Evolutionary conservation across 2,888 invertebrate genomes (phyloP), one percentile per base, ranked within the genome.

Genomic region (Dyspetes luteomarginatus): DNA sequence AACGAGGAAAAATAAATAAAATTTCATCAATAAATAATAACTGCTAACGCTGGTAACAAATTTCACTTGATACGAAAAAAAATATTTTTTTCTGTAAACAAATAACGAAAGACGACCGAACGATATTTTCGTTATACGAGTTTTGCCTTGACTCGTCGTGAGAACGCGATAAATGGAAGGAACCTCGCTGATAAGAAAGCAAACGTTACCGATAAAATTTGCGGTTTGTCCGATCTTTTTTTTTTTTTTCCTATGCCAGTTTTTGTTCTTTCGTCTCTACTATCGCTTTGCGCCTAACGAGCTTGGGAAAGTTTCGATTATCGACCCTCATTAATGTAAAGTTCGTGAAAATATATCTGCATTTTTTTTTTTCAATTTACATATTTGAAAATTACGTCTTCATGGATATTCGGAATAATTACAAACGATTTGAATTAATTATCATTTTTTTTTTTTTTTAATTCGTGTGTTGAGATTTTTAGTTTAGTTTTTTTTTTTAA

Each of bases 81-180:
- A 7, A 12, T 12, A 7, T 12, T 36, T 36, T 36, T 36, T 7
- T 7, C 0, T 0, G 7, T 36, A 1, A 12, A 36, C 12, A 36
- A 36, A 12, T 1, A 36, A 36, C 4, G 7, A 12, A 2, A 7
- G 12, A 36, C 9, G 0, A 36, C 0, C 36, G 12, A 12, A 36
- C 7, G 12, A 36, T 36, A 12, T 36, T 4, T 4, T 7, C 12
- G 9, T 12, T 36, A 1, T 9, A 9, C 9, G n/a, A n/a, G n/a
- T n/a, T 9, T 2, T 36, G 12, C 9, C 12, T 4, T 12, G 36
- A 5, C 45, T 19, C 22, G 22, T 60, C 78, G 78, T 78, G 72
- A 67, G 78, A 78, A 73, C 43, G 78, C 60, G 72, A 78, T 68
- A 78, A 73, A 50, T 24, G 60, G 30, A 52, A 67, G 43, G 22